phyloP scores from a whole-genome alignment of 1,140 invertebrate species.

The Platorchestia sp. region DNA sequence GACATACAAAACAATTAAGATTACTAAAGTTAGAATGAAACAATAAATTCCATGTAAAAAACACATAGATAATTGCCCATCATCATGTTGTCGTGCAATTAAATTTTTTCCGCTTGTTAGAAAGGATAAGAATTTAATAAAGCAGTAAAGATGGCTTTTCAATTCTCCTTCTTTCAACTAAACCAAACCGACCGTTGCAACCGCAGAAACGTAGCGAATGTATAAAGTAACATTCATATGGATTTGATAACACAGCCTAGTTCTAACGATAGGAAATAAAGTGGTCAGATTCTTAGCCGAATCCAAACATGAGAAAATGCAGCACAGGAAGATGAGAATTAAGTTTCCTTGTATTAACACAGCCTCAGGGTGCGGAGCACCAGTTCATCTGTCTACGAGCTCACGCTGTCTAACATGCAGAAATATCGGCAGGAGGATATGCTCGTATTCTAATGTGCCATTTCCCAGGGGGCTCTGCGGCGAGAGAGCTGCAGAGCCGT shows the following conservation, averaged over 20 bases:
- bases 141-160: too few species aligned
- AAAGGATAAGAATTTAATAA: too few species aligned
- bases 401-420: neutral
- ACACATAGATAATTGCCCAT: too few species aligned
- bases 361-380: neutral
- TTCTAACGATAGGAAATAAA: neutral
- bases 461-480: too few species aligned
- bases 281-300: neutral
- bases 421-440: neutral
- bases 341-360: neutral
- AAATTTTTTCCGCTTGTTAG: too few species aligned
- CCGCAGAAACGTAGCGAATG: neutral
- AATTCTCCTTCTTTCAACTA: neutral
- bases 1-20: too few species aligned
- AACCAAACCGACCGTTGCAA: too few species aligned
- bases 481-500: neutral
- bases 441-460: neutral
- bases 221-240: neutral
- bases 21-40: too few species aligned
- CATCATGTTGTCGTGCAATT: too few species aligned
- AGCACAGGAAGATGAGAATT: neutral
- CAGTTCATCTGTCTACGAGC: neutral
- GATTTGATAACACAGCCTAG: neutral
- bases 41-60: too few species aligned
- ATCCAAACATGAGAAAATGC: neutral